These are phyloP conservation scores for Etheostoma perlongum DNA, from an alignment of 2,797 vertebrate genomes.

Conservation along the genomic window DNA sequence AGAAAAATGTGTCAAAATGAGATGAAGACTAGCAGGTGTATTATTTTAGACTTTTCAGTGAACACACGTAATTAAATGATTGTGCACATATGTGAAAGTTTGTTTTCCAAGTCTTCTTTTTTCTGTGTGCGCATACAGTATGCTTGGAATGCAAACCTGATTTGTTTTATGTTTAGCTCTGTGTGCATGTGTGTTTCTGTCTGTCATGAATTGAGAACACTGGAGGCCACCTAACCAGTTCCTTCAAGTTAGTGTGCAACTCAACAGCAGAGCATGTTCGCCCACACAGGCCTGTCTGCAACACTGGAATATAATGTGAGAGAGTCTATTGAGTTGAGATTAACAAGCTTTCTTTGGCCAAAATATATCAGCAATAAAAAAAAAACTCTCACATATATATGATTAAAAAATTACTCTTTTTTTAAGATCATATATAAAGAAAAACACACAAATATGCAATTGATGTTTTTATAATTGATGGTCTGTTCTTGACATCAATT, in stretches of 20 bases:
- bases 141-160: constrained; percentile 10
- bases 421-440: background rate
- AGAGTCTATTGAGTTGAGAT: constrained; percentile 1
- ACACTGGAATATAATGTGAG: constrained; percentile 6
- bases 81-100: background rate
- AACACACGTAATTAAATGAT: background rate
- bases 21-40: no score
- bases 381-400: background rate
- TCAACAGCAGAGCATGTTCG: constrained; percentile 25
- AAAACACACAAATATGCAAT: constrained; percentile 5
- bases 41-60: no score
- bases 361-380: constrained; percentile 2
- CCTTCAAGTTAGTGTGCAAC: constrained; percentile 25
- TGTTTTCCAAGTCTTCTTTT: background rate
- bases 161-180: constrained; percentile 2
- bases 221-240: constrained; percentile 31
- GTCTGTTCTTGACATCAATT: constrained; percentile 12
- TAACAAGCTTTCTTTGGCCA: background rate
- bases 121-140: background rate
- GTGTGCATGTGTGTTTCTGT: background rate
- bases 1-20: constrained; percentile 23
- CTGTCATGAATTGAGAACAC: constrained; percentile 40
- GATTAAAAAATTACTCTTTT: background rate
- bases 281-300: constrained; percentile 9
- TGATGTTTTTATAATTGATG: background rate